Base-by-base conservation (phyloP, 2,113 vertebrate species). In the Cavia porcellus region DNA sequence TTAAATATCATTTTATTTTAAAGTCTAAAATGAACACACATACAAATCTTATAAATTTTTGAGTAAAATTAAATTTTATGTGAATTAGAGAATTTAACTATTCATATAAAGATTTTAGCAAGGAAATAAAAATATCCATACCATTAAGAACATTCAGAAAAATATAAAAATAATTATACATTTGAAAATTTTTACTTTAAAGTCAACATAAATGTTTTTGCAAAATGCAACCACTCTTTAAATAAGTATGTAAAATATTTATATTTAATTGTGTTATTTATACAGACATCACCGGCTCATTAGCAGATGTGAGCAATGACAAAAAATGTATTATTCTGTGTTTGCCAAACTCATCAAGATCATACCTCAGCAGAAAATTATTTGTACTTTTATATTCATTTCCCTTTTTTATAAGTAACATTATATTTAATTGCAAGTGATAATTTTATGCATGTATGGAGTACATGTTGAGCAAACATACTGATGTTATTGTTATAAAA, bases 101-200 rank as follows among this genome's bases (percentile, higher is more conserved):
- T 62, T 66, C 64, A 70, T 70, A 70, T 70, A 38, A 62, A 62
- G 64, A 38, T 68, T 77, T 79, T 61, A 83, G 50, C 38, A 61
- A 85, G 72, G 20, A 93, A 79, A 14, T 52, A 92, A 83, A 77
- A 62, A 83, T 35, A 9, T 88, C 59, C 80, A 2, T n/a, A 57
- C 84, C 84, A 68, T 79, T 84, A 66, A 55, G 42, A 57, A 64
- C 32, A 64, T 64, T 1, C 13, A 92, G 62, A 1, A 32, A 47
- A 88, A n/a, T 32, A 92, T 81, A 64, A 75, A 75, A 95, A 82
- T 45, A 30, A 52, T 61, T 94, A 25, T 92, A 2, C 50, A n/a
- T 70, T 35, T 82, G 38, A 83, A 82, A 75, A 47, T 66, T 22
- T 59, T 92, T 5, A 75, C 64, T 88, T 25, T 75, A 88, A 35